phyloP scores from a whole-genome alignment of 2,113 vertebrate species.

The Dromaius novaehollandiae region DNA sequence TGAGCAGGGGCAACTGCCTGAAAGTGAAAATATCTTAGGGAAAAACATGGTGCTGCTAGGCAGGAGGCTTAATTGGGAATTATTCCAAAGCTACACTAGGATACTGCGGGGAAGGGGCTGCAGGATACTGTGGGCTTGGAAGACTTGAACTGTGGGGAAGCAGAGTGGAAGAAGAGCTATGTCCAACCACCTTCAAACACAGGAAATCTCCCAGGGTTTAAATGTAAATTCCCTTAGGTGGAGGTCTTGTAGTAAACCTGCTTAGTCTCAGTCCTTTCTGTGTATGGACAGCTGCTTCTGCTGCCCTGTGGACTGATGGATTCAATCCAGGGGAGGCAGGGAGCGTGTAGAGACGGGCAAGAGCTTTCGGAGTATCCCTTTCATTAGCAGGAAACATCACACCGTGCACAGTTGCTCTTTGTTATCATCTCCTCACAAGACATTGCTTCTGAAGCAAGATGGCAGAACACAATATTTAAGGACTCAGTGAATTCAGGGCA shows the following conservation, averaged over 20 bases:
- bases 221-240: conserved; percentile 1
- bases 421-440: background rate
- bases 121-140: background rate
- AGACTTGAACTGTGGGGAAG: background rate
- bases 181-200: background rate
- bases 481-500: background rate
- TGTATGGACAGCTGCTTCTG: background rate
- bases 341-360: background rate
- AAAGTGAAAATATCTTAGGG: background rate
- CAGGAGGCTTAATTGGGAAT: background rate
- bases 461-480: background rate
- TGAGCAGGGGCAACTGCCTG: background rate
- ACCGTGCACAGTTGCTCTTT: background rate
- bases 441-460: background rate
- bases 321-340: background rate
- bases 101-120: background rate
- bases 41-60: background rate
- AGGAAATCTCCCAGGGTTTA: conserved; percentile 13
- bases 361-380: background rate
- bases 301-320: background rate
- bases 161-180: background rate
- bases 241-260: background rate
- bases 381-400: background rate
- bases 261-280: background rate
- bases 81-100: background rate